Conservation (phyloP, 1,140 invertebrate species). For the Meloidogyne exigua region DNA sequence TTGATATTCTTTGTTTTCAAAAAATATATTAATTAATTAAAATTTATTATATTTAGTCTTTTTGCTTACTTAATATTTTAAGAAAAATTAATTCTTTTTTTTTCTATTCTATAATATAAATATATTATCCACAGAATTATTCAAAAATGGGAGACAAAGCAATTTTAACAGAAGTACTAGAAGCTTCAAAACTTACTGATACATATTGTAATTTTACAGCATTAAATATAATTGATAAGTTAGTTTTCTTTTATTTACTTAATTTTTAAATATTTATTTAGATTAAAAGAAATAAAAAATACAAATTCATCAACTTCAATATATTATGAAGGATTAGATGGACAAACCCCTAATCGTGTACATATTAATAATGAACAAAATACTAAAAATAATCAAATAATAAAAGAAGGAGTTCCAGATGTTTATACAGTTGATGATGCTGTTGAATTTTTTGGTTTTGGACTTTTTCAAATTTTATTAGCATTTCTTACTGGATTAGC, state of each 20-base stretch:
- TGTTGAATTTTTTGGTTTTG: conserved; percentile 90
- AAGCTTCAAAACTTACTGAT: conserved; percentile 60
- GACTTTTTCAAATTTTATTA: conserved; percentile 86
- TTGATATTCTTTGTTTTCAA: too few species aligned
- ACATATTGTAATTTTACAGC: conserved; percentile 57
- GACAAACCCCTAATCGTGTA: conserved; percentile 29
- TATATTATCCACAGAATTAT: too few species aligned
- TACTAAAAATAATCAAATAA: conserved; percentile 12
- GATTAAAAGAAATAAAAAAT: background rate
- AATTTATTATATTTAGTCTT: too few species aligned
- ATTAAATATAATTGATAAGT: conserved; percentile 54
- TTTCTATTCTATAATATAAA: too few species aligned
- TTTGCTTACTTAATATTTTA: too few species aligned
- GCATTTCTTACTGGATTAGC: conserved; percentile 67
- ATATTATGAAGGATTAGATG: conserved; percentile 48
- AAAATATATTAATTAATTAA: too few species aligned
- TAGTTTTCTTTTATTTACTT: conserved; percentile 28
- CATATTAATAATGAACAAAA: conserved; percentile 19
- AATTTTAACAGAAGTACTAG: conserved; percentile 56
- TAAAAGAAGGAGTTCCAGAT: conserved; percentile 68
- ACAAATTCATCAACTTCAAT: conserved; percentile 1
- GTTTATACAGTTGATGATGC: conserved; percentile 91
- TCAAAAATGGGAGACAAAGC: conserved; percentile 60
- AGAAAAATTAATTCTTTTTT: too few species aligned
- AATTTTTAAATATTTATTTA: background rate